Conservation (phyloP, 2,797 vertebrate species). For the Coranthus polyacanthus region DNA sequence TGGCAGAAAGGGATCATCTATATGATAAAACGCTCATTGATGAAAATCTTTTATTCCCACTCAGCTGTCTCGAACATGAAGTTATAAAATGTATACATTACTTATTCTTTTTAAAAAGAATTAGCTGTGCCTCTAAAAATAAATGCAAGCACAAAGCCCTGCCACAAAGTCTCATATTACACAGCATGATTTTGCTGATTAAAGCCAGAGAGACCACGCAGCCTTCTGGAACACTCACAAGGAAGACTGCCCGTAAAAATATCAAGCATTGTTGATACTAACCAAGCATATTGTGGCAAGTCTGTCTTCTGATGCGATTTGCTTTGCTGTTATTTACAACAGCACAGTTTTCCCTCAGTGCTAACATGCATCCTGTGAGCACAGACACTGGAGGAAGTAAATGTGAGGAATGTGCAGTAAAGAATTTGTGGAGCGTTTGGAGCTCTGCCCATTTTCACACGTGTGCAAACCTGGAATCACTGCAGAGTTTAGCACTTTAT, state of each 20-base stretch:
- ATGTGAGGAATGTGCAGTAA: slow-evolving; percentile 23
- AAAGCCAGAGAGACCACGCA: background rate
- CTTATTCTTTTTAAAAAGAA: too few species aligned
- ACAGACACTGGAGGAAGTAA: background rate
- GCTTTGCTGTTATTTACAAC: background rate
- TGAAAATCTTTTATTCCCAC: too few species aligned
- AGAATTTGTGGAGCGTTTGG: background rate
- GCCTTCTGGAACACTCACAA: background rate
- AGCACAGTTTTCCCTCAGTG: background rate
- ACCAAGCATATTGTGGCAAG: slow-evolving; percentile 8
- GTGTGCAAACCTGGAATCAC: slow-evolving; percentile 22
- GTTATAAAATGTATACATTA: too few species aligned
- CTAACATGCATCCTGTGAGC: background rate
- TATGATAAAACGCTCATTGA: too few species aligned
- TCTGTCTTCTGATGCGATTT: slow-evolving; percentile 9
- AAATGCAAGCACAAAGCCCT: background rate
- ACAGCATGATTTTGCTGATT: background rate
- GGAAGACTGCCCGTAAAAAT: background rate
- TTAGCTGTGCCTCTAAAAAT: too few species aligned
- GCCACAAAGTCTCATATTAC: background rate
- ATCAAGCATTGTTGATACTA: background rate
- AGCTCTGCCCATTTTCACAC: slow-evolving; percentile 15
- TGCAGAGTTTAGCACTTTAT: slow-evolving; percentile 2
- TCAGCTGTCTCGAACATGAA: too few species aligned
- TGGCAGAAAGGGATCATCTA: too few species aligned